Conservation (phyloP, 2,888 invertebrate species). For the Orthosia cruda region DNA sequence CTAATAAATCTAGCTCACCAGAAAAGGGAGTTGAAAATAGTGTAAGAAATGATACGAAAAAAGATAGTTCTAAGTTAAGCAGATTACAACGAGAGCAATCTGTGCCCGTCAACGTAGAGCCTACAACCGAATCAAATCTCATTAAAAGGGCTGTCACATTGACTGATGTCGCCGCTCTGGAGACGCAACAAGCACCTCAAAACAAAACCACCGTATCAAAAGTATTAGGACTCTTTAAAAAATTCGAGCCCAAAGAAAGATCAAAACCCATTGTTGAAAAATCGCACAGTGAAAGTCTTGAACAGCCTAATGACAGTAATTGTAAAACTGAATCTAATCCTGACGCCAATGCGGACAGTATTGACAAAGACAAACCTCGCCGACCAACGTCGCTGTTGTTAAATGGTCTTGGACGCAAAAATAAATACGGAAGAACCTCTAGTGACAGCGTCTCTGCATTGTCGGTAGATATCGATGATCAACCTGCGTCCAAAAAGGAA, state of each 20-base stretch:
- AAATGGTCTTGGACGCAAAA: constrained; percentile 91
- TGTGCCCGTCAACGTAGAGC: constrained; percentile 90
- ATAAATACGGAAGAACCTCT: constrained; percentile 87
- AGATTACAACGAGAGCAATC: constrained; percentile 93
- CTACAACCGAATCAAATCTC: constrained; percentile 93
- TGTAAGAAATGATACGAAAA: constrained; percentile 76
- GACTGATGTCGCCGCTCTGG: constrained; percentile 92
- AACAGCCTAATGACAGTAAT: constrained; percentile 68
- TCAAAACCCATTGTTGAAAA: constrained; percentile 81
- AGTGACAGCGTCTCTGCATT: constrained; percentile 84
- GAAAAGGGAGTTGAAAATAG: constrained; percentile 86
- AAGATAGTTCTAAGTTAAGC: constrained; percentile 87
- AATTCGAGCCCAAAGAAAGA: constrained; percentile 93
- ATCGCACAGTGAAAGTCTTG: constrained; percentile 72
- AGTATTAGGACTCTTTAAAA: constrained; percentile 95
- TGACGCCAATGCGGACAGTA: constrained; percentile 72
- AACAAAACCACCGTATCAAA: constrained; percentile 94
- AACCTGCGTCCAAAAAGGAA: constrained; percentile 79
- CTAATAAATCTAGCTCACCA: constrained; percentile 89
- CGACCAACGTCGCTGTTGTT: constrained; percentile 90
- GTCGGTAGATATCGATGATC: constrained; percentile 77
- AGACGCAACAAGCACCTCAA: constrained; percentile 82
- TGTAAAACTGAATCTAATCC: constrained; percentile 70
- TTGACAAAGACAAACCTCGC: constrained; percentile 87
- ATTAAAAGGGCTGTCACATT: constrained; percentile 94